These are phyloP conservation scores for Eriocheir sinensis DNA, from an alignment of 1,140 invertebrate species.

Conservation along the genomic window DNA sequence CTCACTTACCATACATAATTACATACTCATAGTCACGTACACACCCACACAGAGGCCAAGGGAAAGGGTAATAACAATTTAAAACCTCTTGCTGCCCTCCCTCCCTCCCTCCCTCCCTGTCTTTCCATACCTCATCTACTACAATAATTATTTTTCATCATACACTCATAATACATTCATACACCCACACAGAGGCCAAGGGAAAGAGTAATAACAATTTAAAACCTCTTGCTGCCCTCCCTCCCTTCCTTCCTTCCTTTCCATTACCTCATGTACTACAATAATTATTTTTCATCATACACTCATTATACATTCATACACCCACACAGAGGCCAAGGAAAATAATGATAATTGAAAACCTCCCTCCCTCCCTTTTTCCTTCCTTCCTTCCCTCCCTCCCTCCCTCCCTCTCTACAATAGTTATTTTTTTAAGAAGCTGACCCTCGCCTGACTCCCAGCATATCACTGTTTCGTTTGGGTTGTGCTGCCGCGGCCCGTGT, in stretches of 20 bases:
- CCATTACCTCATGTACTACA: not conserved
- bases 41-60: no score
- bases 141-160: no score
- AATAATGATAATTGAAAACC: not conserved
- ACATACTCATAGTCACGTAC: no score
- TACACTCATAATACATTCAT: no score
- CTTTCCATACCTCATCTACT: no score
- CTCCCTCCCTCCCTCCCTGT: not conserved
- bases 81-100: no score
- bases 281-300: not conserved
- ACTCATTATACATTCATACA: not conserved
- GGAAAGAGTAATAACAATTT: no score
- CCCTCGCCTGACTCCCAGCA: conserved; percentile 45
- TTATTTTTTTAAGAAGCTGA: conserved; percentile 43
- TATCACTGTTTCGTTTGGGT: conserved; percentile 57
- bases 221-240: no score
- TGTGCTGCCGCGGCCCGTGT: conserved; percentile 66
- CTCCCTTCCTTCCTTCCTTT: not conserved
- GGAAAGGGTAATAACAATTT: no score
- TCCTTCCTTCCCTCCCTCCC: not conserved
- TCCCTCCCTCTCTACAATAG: not conserved
- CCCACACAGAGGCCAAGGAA: not conserved
- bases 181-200: no score
- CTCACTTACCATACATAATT: no score
- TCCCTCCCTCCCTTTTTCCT: not conserved